Conservation (phyloP, 2,113 vertebrate genomes). For the Lontra canadensis region DNA sequence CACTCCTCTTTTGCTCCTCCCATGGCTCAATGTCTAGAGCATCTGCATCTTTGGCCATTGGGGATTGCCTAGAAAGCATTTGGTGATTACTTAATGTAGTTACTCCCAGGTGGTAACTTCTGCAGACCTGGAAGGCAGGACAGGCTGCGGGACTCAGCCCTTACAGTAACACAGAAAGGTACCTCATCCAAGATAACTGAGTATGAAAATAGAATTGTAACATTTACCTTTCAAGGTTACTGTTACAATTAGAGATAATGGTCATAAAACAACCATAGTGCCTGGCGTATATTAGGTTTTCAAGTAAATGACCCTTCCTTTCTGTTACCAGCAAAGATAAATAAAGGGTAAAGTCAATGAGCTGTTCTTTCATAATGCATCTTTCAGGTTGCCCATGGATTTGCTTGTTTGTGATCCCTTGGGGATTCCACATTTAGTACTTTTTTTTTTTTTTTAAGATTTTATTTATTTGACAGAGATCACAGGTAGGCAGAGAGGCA, state of each 20-base stretch:
- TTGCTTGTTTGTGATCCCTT: slow-evolving; percentile 12
- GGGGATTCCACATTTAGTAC: background rate
- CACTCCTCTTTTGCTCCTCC: background rate
- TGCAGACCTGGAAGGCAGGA: background rate
- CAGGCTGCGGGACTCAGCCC: background rate
- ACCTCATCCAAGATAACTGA: slow-evolving; percentile 6
- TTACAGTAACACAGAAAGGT: background rate
- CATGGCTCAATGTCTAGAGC: background rate
- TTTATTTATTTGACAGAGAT: too few relatives aligned
- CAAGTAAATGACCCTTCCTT: background rate
- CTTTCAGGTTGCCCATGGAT: background rate
- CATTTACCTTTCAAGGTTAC: background rate
- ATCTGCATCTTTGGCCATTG: background rate
- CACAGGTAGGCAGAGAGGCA: too few relatives aligned
- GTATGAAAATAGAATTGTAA: background rate
- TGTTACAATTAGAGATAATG: background rate
- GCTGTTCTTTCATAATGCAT: background rate
- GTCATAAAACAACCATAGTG: background rate
- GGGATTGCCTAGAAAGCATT: background rate
- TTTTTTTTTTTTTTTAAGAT: too few relatives aligned
- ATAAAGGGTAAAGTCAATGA: background rate
- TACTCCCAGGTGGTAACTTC: background rate
- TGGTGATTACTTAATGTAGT: background rate
- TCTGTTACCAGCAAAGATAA: background rate
- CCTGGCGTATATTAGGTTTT: background rate